Evolutionary conservation across 2,797 vertebrate genomes (phyloP), one percentile per base, ranked within the genome.

Genomic region (Eleutherodactylus coqui): DNA sequence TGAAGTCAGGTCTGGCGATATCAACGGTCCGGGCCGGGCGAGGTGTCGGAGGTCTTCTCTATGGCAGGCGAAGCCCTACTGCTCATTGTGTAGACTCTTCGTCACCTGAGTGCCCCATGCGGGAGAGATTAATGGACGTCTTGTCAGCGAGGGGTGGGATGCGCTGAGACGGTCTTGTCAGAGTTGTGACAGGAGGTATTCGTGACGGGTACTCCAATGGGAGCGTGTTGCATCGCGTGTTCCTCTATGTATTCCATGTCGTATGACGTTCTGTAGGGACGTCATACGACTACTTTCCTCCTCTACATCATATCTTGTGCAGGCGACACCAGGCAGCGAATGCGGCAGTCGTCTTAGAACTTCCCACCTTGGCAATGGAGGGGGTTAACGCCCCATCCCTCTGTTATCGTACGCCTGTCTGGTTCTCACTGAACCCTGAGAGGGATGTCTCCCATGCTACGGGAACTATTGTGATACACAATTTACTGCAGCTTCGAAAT

Each of bases 401-500:
- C 27, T 38, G 8, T 45, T 69, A 77, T 85, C 2, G 53, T 49
- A 75, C 38, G 76, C 51, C 38, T 85, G 51, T 85, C 76, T 85
- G 67, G 41, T 85, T 73, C 32, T 60, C 38, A 24, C 64, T 85
- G 64, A 70, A 79, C 62, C 84, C 76, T 58, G 62, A 32, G 64
- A n/a, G n/a, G 29, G 64, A 79, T 79, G 36, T 60, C 64, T 47
- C 45, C 62, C 29, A 16, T 47, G 45, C 32, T 6, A 41, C 19
- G 53, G 67, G 49, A 82, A 72, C 41, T 64, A 64, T 38, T 72
- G 80, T 72, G 67, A 55, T 73, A 55, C 34, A 70, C 34, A 82
- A 82, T 82, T 82, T 53, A 82, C n/a, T 72, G 64, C 34, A 38
- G 79, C 79, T 5, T 24, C 29, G n/a, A 64, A 49, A 60, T 62